Conservation (phyloP, 2,113 vertebrate species). For the Psittacara wagleri region DNA sequence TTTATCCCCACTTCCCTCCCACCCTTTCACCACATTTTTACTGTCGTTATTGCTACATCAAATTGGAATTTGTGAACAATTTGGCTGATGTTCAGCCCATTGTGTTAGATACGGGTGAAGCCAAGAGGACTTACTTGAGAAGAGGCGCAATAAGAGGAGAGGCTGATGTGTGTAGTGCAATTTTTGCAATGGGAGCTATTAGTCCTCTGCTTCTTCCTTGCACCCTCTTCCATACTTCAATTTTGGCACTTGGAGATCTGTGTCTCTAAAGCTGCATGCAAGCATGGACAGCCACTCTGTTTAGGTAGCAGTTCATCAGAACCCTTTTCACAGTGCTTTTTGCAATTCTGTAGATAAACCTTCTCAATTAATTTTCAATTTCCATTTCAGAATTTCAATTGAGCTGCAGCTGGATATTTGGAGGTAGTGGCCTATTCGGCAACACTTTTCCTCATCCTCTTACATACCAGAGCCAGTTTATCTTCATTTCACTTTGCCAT, state of each 20-base stretch:
- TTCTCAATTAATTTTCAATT: neutral
- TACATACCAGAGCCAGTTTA: neutral
- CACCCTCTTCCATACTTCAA: neutral
- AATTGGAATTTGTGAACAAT: neutral
- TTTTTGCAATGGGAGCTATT: neutral
- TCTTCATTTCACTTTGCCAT: neutral
- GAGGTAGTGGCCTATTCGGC: neutral
- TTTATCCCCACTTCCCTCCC: neutral
- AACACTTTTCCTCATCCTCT: neutral
- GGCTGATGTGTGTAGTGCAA: neutral
- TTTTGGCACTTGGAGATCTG: neutral
- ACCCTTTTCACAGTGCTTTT: neutral
- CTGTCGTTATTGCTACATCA: fast-evolving
- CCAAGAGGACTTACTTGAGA: neutral
- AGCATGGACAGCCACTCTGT: neutral
- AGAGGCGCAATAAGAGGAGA: neutral
- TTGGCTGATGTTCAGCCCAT: neutral
- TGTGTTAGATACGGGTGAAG: neutral
- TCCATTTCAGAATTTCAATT: neutral
- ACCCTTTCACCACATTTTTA: neutral
- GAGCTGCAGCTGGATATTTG: neutral
- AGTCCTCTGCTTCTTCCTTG: neutral
- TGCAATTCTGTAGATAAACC: neutral
- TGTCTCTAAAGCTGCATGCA: neutral
- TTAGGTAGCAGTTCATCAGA: neutral